phyloP scores from a whole-genome alignment of 2,113 vertebrate species.

The Pithys albifrons region DNA sequence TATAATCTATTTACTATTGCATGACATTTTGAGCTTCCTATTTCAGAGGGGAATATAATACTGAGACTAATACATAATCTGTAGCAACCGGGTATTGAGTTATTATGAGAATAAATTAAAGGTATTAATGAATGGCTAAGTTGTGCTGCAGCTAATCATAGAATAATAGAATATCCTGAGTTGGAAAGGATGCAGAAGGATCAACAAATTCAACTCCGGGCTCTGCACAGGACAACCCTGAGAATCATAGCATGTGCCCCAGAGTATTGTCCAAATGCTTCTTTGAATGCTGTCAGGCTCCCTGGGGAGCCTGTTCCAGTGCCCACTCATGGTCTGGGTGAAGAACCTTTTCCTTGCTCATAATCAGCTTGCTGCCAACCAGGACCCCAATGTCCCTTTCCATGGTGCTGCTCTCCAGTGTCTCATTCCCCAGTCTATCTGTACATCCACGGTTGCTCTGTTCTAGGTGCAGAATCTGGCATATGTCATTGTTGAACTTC shows the following conservation, averaged over 20 bases:
- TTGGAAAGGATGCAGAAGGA: neutral
- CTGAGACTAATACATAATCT: neutral
- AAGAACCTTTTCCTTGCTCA: neutral
- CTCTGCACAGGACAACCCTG: neutral
- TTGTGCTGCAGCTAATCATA: neutral
- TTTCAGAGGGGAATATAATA: neutral
- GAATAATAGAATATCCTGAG: neutral
- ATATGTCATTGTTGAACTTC: neutral
- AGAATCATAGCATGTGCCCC: neutral
- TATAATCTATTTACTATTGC: neutral
- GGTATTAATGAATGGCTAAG: neutral
- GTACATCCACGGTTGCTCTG: neutral
- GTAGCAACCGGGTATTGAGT: neutral
- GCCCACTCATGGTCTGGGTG: no score
- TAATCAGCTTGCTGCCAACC: neutral
- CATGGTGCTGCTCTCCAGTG: neutral
- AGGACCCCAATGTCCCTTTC: neutral
- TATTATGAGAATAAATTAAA: neutral
- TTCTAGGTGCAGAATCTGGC: neutral
- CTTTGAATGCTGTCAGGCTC: neutral
- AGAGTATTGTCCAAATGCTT: neutral
- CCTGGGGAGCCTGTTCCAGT: neutral
- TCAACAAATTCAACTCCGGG: neutral
- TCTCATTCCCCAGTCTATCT: neutral
- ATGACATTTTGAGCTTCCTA: neutral